phyloP scores from a whole-genome alignment of 2,113 vertebrate genomes.

The Anguilla japonica region DNA sequence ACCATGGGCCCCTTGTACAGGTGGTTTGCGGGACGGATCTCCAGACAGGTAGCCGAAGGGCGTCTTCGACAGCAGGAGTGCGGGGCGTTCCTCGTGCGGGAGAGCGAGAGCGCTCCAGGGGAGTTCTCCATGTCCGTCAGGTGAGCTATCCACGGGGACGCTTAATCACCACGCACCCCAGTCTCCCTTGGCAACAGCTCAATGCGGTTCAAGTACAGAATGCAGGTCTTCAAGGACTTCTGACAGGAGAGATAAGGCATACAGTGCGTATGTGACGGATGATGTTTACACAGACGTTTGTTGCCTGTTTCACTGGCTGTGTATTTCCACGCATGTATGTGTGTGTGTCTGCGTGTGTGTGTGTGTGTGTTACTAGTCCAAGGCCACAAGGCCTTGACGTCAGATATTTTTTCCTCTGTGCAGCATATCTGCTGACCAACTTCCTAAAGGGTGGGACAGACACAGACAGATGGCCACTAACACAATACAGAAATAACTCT shows the following conservation, averaged over 20 bases:
- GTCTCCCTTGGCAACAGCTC: background rate
- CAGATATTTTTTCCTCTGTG: conserved; percentile 10
- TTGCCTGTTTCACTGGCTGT: background rate
- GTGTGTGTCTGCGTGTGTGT: background rate
- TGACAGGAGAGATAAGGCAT: background rate
- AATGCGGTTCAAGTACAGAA: background rate
- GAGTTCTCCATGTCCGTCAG: conserved; percentile 93
- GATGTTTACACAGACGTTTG: background rate
- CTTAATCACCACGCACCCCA: background rate
- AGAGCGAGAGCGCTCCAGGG: conserved; percentile 88
- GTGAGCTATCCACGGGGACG: conserved; percentile 62
- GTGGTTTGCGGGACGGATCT: conserved; percentile 88
- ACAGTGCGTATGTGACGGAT: background rate
- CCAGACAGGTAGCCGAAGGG: conserved; percentile 81
- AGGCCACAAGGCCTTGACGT: background rate
- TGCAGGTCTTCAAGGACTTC: background rate
- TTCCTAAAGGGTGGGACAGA: background rate
- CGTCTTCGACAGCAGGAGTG: conserved; percentile 71
- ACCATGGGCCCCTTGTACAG: conserved; percentile 56
- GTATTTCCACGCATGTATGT: background rate
- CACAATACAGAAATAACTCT: too few species aligned
- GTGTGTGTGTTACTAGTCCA: background rate
- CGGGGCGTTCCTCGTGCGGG: conserved; percentile 87
- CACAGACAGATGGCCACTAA: background rate
- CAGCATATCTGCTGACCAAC: conserved; percentile 13